Conservation (phyloP, 1,140 invertebrate species). For the Caerostris extrusa region DNA sequence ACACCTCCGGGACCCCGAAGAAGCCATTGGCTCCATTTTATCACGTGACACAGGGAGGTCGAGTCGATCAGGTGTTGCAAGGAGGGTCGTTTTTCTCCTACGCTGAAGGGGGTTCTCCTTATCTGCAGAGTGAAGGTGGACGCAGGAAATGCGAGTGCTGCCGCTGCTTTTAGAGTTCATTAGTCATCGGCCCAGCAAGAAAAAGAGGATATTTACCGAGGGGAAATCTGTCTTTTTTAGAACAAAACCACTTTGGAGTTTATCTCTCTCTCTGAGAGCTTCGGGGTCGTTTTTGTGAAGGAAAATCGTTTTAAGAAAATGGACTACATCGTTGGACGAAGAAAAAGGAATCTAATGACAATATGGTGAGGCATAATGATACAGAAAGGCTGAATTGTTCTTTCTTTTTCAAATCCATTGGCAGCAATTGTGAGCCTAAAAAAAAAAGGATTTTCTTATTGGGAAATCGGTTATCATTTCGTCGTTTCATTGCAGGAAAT, state of each 20-base stretch:
- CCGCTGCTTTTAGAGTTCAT: constrained; percentile 27
- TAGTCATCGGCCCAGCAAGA: neutral
- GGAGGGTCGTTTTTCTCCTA: constrained; percentile 7
- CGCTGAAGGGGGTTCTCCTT: neutral
- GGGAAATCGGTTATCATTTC: too few species aligned
- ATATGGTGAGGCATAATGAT: too few species aligned
- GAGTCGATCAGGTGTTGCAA: constrained; percentile 34
- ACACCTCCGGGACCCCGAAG: neutral
- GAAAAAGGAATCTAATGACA: too few species aligned
- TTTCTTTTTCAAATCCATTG: too few species aligned
- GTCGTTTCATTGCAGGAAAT: too few species aligned
- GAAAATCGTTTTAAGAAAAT: too few species aligned
- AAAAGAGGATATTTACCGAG: neutral
- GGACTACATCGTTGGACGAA: too few species aligned
- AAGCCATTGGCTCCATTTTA: neutral
- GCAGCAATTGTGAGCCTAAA: too few species aligned
- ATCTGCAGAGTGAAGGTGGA: neutral
- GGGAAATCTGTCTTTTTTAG: neutral
- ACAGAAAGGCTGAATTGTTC: too few species aligned
- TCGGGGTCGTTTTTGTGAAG: too few species aligned
- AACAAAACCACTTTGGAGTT: neutral
- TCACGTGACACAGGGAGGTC: neutral
- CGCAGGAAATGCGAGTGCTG: constrained; percentile 18
- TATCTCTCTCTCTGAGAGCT: too few species aligned
- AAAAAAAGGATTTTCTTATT: too few species aligned